Base-by-base conservation (phyloP, 2,888 invertebrate species). In the Flabesymbios commensalis region DNA sequence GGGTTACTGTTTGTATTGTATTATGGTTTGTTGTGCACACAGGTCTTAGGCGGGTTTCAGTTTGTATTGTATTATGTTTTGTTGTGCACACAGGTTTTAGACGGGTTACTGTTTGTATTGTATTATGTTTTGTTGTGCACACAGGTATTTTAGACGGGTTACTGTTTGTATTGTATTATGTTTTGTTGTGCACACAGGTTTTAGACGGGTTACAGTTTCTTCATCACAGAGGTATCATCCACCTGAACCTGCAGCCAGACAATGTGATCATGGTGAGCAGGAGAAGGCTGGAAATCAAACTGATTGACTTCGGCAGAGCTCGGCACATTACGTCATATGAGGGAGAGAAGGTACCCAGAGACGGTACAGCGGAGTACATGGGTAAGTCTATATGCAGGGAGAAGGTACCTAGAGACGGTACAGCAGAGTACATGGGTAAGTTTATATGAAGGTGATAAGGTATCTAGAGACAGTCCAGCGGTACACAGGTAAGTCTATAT, bases 241-340 rank as follows among this genome's bases (percentile, higher is more conserved):
- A 81, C 68, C 68, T 81, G 31, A 82, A 82, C 67, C 59, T 70
- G 28, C 95, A 97, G 79, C 98, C 97, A 0, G 94, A 95, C 78
- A 97, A 97, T 81, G 88, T 98, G 31, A 93, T 98, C 3, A 94
- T 97, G 91, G 89, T 91, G 1, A 90, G 91, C 0, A 60, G 75
- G 26, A 66, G 75, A 19, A 67, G 77, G 14, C 64, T 73, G 17
- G 76, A 83, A 56, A 88, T 97, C 3, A 98, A 97, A 82, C 84
- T 98, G 36, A 89, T 93, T 2, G 97, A 98, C 84, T 90, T 97
- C 77, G 94, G 94, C 0, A 88, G 90, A 1, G 91, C 95, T 1
- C 90, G 90, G 26, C 73, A 67, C 29, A 57, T 79, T 24, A 65
- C 72, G 2, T 63, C 61, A 14, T 70, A 69, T 33, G 73, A 74